These are phyloP conservation scores for Xanthia icteritia DNA, from an alignment of 2,888 invertebrate species.

Conservation along the genomic window DNA sequence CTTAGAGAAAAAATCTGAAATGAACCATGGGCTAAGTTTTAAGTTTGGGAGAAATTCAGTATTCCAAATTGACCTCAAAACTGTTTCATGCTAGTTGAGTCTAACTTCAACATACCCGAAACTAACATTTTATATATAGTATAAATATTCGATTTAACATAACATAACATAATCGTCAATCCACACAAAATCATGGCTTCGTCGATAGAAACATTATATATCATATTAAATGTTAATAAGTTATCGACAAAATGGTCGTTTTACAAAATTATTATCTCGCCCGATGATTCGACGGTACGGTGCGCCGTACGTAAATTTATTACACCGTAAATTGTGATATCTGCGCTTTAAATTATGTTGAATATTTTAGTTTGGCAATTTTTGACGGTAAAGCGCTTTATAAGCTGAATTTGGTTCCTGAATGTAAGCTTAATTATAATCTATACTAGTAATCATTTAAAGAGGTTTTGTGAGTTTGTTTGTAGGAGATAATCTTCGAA, in stretches of 20 bases:
- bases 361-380: constrained; percentile 52
- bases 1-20: too few species aligned
- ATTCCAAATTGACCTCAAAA: background rate
- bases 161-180: constrained; percentile 27
- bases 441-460: background rate
- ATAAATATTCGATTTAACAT: background rate
- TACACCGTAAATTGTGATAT: constrained; percentile 61
- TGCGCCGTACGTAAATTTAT: constrained; percentile 56
- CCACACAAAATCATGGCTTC: constrained; percentile 44
- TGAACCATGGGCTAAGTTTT: too few species aligned
- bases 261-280: constrained; percentile 65
- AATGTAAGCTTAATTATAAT: background rate
- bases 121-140: too few species aligned
- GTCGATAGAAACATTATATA: constrained; percentile 53
- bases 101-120: background rate
- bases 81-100: background rate
- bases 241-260: constrained; percentile 58
- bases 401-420: background rate
- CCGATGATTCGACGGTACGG: constrained; percentile 54
- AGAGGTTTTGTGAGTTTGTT: background rate
- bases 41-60: background rate
- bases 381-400: constrained; percentile 9
- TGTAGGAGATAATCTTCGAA: background rate
- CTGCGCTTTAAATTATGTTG: constrained; percentile 46
- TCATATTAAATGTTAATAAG: constrained; percentile 66